Evolutionary conservation across 2,113 vertebrate species (phyloP), one percentile per base, ranked within the genome.

Genomic region (Rana temporaria): DNA sequence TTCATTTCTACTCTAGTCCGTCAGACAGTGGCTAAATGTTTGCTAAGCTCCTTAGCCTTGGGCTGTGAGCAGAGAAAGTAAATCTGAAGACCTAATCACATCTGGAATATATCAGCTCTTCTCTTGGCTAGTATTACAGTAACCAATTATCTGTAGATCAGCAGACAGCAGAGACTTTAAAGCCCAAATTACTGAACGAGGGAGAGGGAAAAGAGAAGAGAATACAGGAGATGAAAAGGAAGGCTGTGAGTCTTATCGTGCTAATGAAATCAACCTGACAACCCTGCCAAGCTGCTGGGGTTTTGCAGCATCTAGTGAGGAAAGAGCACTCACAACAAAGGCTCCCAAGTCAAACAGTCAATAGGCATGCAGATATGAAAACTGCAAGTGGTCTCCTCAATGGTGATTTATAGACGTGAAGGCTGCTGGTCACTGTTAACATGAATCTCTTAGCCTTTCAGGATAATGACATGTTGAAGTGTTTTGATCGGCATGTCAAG

Each of bases 71-170:
- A 89, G 93, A 84, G 91, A 94, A 94, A 94, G 93, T 90, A 93
- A 93, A 92, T 92, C 86, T 91, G 93, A 92, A 91, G 92, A 88
- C 88, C 89, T 91, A 75, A 79, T 85, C 90, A 94, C 95, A 98
- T 96, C 96, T 98, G 93, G 96, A 96, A 91, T 94, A 95, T 93
- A 97, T 98, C 92, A 95, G 90, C 91, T 85, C 89, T 90, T 94
- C 96, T 96, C 94, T 95, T 93, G 96, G 91, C 89, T 95, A 92
- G 94, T 92, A 90, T 96, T 95, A 95, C 94, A 95, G 92, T 91
- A 90, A 94, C 90, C 89, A 93, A 94, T 96, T 96, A 97, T 96
- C 94, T 94, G 89, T 88, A 95, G 92, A 96, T 95, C 94, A 95
- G 93, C 92, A 96, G 93, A 92, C 93, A 93, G 93, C 86, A 87